phyloP scores from a whole-genome alignment of 2,797 vertebrate genomes.

The Alauda arvensis region DNA sequence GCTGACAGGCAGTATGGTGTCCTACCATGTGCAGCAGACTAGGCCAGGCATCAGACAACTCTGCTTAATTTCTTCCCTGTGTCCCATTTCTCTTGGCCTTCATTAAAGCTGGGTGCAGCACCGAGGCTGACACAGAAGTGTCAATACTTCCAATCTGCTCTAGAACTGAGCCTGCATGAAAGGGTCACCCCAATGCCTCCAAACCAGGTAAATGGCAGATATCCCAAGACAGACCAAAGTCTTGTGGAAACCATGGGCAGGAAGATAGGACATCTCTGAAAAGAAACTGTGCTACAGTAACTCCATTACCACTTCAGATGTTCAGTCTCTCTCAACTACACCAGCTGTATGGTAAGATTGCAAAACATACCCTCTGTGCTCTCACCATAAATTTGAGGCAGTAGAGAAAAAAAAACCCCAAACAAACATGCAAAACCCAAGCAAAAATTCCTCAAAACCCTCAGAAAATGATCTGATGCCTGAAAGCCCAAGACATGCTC shows the following conservation, averaged over 20 bases:
- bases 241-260: not conserved
- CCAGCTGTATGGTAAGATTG: not conserved
- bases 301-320: not conserved
- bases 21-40: not conserved
- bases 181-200: not conserved
- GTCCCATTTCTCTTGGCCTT: not conserved
- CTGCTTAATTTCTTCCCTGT: not conserved
- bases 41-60: not conserved
- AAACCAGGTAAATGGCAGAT: not conserved
- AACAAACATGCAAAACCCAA: not conserved
- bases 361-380: not conserved
- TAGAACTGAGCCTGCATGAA: not conserved
- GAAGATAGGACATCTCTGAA: not conserved
- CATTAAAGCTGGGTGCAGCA: not conserved
- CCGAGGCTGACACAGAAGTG: rapidly evolving
- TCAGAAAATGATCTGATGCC: not conserved
- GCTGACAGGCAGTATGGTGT: not conserved
- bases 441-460: not conserved
- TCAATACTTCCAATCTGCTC: not conserved
- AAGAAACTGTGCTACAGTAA: not conserved
- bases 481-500: not conserved
- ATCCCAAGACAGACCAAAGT: not conserved
- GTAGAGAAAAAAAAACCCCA: not conserved
- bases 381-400: not conserved
- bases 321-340: not conserved